Evolutionary conservation across 1,140 invertebrate species (phyloP).

Genomic region (Zaprionus taronus): DNA sequence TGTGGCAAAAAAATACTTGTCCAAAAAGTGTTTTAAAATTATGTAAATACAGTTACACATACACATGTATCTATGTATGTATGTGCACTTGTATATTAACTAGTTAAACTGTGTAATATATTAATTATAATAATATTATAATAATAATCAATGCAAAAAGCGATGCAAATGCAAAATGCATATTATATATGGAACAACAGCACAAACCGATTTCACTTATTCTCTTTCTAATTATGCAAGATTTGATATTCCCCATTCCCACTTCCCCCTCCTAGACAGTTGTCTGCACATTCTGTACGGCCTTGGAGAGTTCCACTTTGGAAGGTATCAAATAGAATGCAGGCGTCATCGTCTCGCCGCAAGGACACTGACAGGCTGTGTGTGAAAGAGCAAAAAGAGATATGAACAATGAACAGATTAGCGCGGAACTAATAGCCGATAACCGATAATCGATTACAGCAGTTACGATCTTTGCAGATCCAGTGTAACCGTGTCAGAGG

Average conservation of each 20-base stretch:
- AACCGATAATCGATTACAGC: not conserved
- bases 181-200: constrained; percentile 57
- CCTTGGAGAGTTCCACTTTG: constrained; percentile 93
- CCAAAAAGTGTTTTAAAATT: constrained; percentile 57
- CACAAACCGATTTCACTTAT: constrained; percentile 36
- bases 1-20: constrained; percentile 58
- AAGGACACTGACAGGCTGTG: constrained; percentile 91
- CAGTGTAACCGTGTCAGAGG: constrained; percentile 16
- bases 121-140: constrained; percentile 28
- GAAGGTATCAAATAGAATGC: constrained; percentile 94
- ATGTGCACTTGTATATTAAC: constrained; percentile 5
- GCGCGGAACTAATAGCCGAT: not conserved
- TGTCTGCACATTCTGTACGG: constrained; percentile 93
- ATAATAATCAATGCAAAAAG: constrained; percentile 50
- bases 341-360: constrained; percentile 92
- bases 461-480: too few relatives aligned
- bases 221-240: not conserved
- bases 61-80: constrained; percentile 14
- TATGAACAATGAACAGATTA: not conserved
- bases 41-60: constrained; percentile 59
- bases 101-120: constrained; percentile 2
- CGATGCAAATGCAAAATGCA: constrained; percentile 58
- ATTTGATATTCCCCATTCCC: not conserved
- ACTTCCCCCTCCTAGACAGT: constrained; percentile 87
- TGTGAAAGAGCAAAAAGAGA: not conserved